Evolutionary conservation across 1,140 invertebrate species (phyloP), one percentile per base, ranked within the genome.

Genomic region (Drosophila obscura): DNA sequence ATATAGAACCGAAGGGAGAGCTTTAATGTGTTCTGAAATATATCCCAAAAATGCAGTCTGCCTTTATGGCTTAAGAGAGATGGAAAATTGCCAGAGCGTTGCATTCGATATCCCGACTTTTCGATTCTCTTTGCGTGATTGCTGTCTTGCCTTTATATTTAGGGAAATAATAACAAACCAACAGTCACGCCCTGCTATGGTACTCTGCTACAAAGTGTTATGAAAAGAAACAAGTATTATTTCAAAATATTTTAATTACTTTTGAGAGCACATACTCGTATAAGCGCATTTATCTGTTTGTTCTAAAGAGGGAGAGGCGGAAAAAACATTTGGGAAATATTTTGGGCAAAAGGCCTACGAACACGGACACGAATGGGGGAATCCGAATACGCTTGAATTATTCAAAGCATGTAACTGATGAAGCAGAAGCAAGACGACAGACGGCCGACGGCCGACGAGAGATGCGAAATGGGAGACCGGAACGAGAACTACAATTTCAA

Each of bases 331-430:
- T 50, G 41, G 46, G 6, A 49, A 19, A 19, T 19, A 19, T 45
- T 44, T 44, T 15, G 31, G 28, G 43, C 43, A 62, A 58, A 62
- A 61, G 64, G 80, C 63, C 63, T 76, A 77, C 35, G 26, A 28
- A 28, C 5, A 28, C 26, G 26, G 6, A 28, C 5, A 28, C 26
- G 19, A 13, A 2, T 4, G 11, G 11, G 35, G 35, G 11, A 39
- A 39, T 4, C 35, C 35, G 84, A 85, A 90, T 80, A 79, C 76
- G 82, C 83, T 88, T 87, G 83, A 87, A 88, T 90, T 90, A 90
- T 90, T 90, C 87, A 90, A 83, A 85, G 79, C 87, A 85, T 90
- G 87, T 90, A 90, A 90, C 87, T 90, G 87, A 87, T 85, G 81
- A 90, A 90, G 87, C 85, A 90, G 74, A 89, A 85, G 78, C 83